These are phyloP conservation scores for Ormyrus thymus DNA, from an alignment of 2,888 invertebrate species.

Conservation along the genomic window DNA sequence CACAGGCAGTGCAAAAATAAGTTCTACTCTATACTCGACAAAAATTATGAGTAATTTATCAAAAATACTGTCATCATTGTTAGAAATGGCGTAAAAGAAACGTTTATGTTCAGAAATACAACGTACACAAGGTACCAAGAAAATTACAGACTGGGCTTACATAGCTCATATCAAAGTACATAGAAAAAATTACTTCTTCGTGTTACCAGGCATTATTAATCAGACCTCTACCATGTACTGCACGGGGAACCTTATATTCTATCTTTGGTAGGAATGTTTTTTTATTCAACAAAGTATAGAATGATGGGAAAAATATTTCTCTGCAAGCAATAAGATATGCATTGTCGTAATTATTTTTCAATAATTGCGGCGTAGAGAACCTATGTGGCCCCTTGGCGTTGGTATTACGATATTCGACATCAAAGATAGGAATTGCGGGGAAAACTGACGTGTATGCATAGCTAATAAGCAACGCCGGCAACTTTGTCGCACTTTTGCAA, in stretches of 20 bases:
- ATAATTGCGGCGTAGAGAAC: constrained; percentile 24
- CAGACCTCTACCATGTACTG: not conserved
- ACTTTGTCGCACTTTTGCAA: not conserved
- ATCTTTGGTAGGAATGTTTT: not conserved
- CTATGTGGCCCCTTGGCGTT: not conserved
- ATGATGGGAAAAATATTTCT: not conserved
- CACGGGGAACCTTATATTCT: not conserved
- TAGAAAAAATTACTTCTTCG: constrained; percentile 35
- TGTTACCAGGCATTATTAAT: constrained; percentile 26
- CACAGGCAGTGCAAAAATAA: too few relatives aligned
- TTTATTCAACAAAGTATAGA: constrained; percentile 9
- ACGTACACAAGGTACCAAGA: not conserved
- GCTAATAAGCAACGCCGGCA: constrained; percentile 1
- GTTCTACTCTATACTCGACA: not conserved
- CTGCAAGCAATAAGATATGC: not conserved
- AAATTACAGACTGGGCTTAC: not conserved
- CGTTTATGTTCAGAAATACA: not conserved
- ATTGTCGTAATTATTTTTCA: constrained; percentile 28
- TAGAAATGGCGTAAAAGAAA: not conserved
- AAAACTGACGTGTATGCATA: constrained; percentile 37
- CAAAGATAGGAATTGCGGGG: not conserved
- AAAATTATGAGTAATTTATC: not conserved
- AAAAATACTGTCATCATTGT: constrained; percentile 5
- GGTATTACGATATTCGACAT: constrained; percentile 18
- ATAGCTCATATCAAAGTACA: not conserved